These are phyloP conservation scores for Cheirogaleus medius DNA, from an alignment of 2,113 vertebrate genomes.

Conservation along the genomic window DNA sequence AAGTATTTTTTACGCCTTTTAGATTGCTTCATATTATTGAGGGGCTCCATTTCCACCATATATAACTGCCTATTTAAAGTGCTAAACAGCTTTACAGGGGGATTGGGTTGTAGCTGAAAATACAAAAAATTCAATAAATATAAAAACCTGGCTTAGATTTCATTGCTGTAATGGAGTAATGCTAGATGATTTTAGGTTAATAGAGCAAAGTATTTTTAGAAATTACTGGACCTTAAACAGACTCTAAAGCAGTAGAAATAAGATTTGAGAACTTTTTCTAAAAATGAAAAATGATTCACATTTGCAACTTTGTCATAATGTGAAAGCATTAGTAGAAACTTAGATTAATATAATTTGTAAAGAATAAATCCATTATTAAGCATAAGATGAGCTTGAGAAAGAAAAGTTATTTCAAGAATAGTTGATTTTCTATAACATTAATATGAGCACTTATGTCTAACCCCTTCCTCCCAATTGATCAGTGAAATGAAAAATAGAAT, in stretches of 20 bases:
- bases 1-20: constrained; percentile 55
- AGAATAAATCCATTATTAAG: constrained; percentile 23
- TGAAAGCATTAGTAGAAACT: constrained; percentile 17
- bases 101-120: constrained; percentile 31
- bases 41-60: constrained; percentile 34
- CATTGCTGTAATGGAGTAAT: constrained; percentile 48
- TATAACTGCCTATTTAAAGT: constrained; percentile 56
- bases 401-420: constrained; percentile 33
- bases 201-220: constrained; percentile 61
- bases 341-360: constrained; percentile 49
- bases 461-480: background rate
- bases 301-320: constrained; percentile 21
- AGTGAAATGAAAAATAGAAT: constrained; percentile 23
- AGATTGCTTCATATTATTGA: constrained; percentile 54
- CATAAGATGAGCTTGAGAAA: constrained; percentile 4
- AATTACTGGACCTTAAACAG: constrained; percentile 34
- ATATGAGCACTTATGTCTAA: background rate
- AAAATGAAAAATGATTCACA: background rate
- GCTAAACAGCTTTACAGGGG: background rate
- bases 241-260: constrained; percentile 45
- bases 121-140: constrained; percentile 56
- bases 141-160: constrained; percentile 63
- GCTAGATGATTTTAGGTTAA: constrained; percentile 61
- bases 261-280: constrained; percentile 13
- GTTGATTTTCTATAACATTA: background rate